Base-by-base conservation (phyloP, 1,140 invertebrate genomes). In the Trichoplusia ni region DNA sequence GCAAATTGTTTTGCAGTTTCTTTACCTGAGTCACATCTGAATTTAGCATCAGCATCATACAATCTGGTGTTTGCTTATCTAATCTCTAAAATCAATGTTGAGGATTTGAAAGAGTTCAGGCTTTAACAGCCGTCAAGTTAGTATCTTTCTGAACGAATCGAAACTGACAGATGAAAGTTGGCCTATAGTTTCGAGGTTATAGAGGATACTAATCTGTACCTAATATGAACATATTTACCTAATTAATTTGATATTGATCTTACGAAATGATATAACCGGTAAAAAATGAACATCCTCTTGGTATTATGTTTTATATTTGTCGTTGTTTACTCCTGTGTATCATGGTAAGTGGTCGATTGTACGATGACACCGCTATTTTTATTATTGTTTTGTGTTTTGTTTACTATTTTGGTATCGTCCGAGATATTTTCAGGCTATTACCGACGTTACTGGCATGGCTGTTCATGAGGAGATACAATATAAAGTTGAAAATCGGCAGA, bases 391-490 rank as follows among this genome's bases (percentile, higher is more conserved):
- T 76, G 37, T 73, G 79, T 18, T 82, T 91, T 79, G 23, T 84
- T 56, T 79, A 78, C 13, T 78, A 58, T 64, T 86, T 56, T 73
- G 79, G 51, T 63, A 49, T 40, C 16, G 14, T 81, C 46, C 63
- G 72, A 80, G 65, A 67, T 87, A 66, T 67, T 92, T 64, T 90
- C 89, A 83, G 95, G 92, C 75, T 95, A 21, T 72, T 95, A 33
- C 94, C 94, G 67, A 92, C 91, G 79, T 69, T 94, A n/a, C 75
- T 95, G 53, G 92, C 93, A 80, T 95, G 94, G 94, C 77, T 94
- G 9, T 93, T 95, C 19, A 94, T 94, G 82, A 90, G 92, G 73
- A 92, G 92, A 75, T 94, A 93, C 69, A 93, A 93, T 78, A 92
- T 95, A 51, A 91, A 94, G 72, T 81, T 95, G 18, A 92, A 92